Percentiles rank a stretch among this genome's conserved stretches.
phyloP scores from a whole-genome alignment of 30 jellyfish, hydroid and myxozoan species.

The Pelagia noctiluca region DNA sequence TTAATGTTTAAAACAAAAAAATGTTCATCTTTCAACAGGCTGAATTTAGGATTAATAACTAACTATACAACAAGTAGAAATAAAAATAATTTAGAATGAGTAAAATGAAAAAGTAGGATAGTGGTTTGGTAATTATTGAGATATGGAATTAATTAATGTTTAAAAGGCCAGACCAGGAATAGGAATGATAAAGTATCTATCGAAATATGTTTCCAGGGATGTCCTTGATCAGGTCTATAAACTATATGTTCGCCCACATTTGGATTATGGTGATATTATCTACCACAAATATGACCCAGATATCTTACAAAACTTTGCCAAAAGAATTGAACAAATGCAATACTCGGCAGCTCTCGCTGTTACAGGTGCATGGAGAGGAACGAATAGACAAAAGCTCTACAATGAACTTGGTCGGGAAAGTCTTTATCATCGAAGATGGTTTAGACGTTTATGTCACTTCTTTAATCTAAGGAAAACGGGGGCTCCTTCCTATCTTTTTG shows the following conservation, averaged over 20 bases:
- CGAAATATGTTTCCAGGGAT: conserved; percentile 26
- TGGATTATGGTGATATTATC: conserved; percentile 52
- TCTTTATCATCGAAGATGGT: conserved; percentile 46
- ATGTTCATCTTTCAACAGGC: no score
- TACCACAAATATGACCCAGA: conserved; percentile 48
- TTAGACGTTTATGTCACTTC: conserved; percentile 18
- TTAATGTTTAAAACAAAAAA: no score
- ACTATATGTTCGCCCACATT: conserved; percentile 52
- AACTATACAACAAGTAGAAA: no score
- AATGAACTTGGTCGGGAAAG: conserved; percentile 61
- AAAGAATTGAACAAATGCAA: conserved; percentile 22
- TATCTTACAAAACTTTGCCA: conserved; percentile 19
- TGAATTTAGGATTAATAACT: no score
- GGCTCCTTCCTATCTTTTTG: conserved; percentile 38
- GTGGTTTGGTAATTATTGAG: no score
- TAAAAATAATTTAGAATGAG: no score
- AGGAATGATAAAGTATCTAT: conserved; percentile 34
- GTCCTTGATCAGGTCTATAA: conserved; percentile 60
- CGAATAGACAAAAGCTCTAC: conserved; percentile 41
- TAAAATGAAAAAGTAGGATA: no score
- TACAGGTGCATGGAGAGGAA: conserved; percentile 59
- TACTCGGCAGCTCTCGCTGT: conserved; percentile 54
- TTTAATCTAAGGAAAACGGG: conserved; percentile 33
- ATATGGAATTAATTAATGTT: no score
- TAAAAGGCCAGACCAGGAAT: conserved; percentile 24